Evolutionary conservation across 2,797 vertebrate genomes (phyloP), one percentile per base, ranked within the genome.

Genomic region (Cynopterus sphinx): DNA sequence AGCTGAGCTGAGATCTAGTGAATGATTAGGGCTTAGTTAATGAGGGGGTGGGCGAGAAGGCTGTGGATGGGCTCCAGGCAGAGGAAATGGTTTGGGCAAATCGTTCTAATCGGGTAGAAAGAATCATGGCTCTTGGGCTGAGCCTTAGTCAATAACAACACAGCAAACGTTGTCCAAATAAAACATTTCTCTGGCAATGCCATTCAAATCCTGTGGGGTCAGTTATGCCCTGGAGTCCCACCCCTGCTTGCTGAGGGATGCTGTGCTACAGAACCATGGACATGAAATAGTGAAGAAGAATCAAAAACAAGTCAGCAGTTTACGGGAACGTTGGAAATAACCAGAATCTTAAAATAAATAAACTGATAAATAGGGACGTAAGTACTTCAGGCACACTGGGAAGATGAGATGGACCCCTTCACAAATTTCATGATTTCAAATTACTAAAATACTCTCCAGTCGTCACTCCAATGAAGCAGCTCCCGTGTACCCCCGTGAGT

Each of bases 361-460:
- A 88, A 43, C 82, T 73, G 92, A 78, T 78, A 83, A 77, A 93
- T 33, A 43, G 55, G 55, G 22, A 22, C 36, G 7, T 77, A 73
- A 95, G 75, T 33, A 85, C 57, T 73, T 77, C 61, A 46, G 89
- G 28, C 59, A 83, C 3, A 22, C 68, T 65, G 79, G 55, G 73
- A 77, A 71, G 67, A 85, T 53, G 51, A 89, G 71, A 55, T 33
- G 71, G 81, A 11, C 91, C 49, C 51, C 43, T 81, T 43, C 75
- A 49, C 68, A 73, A 43, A 28, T 28, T 16, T 36, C 67, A 83
- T 12, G 57, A 51, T 91, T 67, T 63, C 46, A 75, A 49, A 31
- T 93, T 13, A 59, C 53, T 75, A 36, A 73, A 83, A 68, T 9
- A 19, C 61, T 59, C 75, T n/a, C 51, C 36, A 71, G 31, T 36